These are phyloP conservation scores for Rhinophrynus dorsalis DNA, from an alignment of 2,797 vertebrate species.

Conservation along the genomic window DNA sequence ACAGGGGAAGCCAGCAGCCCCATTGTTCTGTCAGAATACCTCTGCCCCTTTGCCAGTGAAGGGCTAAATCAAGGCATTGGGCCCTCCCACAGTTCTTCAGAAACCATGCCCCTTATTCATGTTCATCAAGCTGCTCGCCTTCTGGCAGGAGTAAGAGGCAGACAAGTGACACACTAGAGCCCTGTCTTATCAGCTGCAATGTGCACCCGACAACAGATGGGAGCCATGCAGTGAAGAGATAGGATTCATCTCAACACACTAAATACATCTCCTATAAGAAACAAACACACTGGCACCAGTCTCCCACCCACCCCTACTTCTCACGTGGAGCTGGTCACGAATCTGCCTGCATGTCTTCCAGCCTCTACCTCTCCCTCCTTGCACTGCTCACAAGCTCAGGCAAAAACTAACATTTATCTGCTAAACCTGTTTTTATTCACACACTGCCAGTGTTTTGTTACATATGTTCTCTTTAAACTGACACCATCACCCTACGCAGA, in stretches of 20 bases:
- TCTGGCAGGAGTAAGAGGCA: constrained; percentile 12
- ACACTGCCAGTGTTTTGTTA: constrained; percentile 34
- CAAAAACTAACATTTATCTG: constrained; percentile 29
- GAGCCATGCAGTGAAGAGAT: background rate
- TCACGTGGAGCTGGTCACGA: constrained; percentile 7
- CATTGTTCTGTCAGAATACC: too few species aligned
- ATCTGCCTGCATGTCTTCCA: background rate
- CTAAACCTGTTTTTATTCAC: constrained; percentile 42
- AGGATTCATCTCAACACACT: background rate
- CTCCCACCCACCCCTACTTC: constrained; percentile 10
- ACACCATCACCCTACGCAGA: constrained; percentile 21
- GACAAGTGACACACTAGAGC: constrained; percentile 21
- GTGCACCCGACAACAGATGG: constrained; percentile 17
- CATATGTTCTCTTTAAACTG: constrained; percentile 20
- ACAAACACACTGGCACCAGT: background rate
- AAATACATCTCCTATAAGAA: too few species aligned
- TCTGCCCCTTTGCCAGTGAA: too few species aligned
- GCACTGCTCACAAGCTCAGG: constrained; percentile 39
- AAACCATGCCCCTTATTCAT: too few species aligned
- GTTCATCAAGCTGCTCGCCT: background rate
- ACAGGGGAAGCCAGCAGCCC: too few species aligned
- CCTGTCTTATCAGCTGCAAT: constrained; percentile 27
- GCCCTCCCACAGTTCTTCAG: too few species aligned
- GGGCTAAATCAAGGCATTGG: too few species aligned
- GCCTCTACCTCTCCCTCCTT: constrained; percentile 2